Conservation (phyloP, 2,888 invertebrate genomes). For the Drosophila emarginata region DNA sequence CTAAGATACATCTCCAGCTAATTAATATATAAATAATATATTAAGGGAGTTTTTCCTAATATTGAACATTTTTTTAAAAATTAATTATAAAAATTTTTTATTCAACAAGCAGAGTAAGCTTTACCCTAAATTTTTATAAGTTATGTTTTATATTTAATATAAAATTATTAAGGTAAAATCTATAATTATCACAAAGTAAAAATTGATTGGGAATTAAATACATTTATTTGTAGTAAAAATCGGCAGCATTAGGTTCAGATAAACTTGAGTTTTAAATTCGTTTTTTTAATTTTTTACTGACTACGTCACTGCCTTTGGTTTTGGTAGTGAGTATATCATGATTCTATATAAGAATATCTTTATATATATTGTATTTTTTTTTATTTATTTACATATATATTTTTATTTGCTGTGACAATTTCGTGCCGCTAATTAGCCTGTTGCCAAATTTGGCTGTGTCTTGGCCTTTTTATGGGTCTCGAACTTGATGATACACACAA, state of each 20-base stretch:
- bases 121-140: too few species aligned
- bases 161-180: too few species aligned
- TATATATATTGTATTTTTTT: slow-evolving; percentile 23
- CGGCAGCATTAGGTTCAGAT: too few species aligned
- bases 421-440: slow-evolving; percentile 53
- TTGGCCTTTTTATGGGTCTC: slow-evolving; percentile 37
- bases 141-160: too few species aligned
- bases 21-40: too few species aligned
- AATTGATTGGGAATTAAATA: too few species aligned
- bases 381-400: slow-evolving; percentile 2
- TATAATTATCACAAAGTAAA: too few species aligned
- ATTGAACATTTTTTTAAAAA: neutral
- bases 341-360: neutral
- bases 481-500: slow-evolving; percentile 12
- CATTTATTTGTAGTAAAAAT: too few species aligned
- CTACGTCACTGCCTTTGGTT: neutral
- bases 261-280: neutral
- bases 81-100: neutral
- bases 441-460: slow-evolving; percentile 15
- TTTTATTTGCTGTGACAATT: slow-evolving; percentile 37
- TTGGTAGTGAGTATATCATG: neutral
- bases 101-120: too few species aligned
- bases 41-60: too few species aligned
- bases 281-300: neutral
- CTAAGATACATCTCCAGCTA: too few species aligned